Evolutionary conservation across 2,113 vertebrate species (phyloP).

Genomic region (Callocephalon fimbriatum): DNA sequence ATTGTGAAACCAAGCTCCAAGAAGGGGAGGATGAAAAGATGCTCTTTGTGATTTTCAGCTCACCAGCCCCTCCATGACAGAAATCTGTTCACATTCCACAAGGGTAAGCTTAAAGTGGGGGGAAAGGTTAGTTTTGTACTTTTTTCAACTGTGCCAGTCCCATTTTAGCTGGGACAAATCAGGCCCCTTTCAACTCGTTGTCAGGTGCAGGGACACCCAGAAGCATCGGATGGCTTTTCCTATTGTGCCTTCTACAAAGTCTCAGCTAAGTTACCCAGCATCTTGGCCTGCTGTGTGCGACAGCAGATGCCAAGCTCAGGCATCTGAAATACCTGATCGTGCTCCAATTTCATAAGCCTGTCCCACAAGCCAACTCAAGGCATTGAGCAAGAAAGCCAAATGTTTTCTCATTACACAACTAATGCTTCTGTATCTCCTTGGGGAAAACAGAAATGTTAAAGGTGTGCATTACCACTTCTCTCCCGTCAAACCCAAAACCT

Average conservation of each 20-base stretch:
- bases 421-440: not conserved
- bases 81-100: not conserved
- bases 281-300: not conserved
- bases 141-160: not conserved
- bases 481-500: not conserved
- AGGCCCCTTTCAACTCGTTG: not conserved
- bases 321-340: not conserved
- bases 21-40: not conserved
- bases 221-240: not conserved
- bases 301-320: not conserved
- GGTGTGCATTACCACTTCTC: rapidly evolving
- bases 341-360: not conserved
- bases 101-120: not conserved
- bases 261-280: not conserved
- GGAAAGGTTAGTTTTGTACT: not conserved
- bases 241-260: not conserved
- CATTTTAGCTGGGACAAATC: not conserved
- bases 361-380: not conserved
- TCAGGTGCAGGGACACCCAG: not conserved
- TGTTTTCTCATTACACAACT: not conserved
- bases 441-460: not conserved
- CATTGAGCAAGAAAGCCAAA: not conserved
- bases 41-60: not conserved
- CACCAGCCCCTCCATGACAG: not conserved
- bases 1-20: not conserved